These are phyloP conservation scores for Coelopa frigida DNA, from an alignment of 1,140 invertebrate genomes.

Conservation along the genomic window DNA sequence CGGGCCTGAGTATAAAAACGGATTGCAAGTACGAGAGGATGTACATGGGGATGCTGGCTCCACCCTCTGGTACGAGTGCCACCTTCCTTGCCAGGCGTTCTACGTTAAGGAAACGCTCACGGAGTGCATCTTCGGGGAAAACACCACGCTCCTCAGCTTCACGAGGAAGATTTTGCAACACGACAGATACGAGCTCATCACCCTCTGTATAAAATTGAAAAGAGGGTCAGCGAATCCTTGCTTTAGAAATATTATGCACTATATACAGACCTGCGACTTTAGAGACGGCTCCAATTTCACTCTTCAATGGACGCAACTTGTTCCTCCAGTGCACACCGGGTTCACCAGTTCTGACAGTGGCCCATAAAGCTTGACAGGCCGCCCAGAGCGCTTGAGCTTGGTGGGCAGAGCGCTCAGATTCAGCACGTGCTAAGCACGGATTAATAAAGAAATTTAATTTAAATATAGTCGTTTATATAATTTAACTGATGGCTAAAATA, in stretches of 20 bases:
- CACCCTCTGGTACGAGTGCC: constrained; percentile 74
- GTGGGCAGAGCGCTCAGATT: constrained; percentile 68
- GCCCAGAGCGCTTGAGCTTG: constrained; percentile 86
- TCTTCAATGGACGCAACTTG: constrained; percentile 65
- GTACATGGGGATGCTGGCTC: constrained; percentile 72
- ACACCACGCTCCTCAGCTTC: constrained; percentile 72
- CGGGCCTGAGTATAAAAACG: constrained; percentile 58
- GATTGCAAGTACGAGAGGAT: constrained; percentile 84
- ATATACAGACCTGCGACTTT: constrained; percentile 57
- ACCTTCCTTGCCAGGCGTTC: constrained; percentile 65
- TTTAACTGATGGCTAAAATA: neutral
- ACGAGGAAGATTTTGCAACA: constrained; percentile 69
- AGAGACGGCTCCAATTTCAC: constrained; percentile 62
- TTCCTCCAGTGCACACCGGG: constrained; percentile 48
- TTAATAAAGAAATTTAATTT: constrained; percentile 2
- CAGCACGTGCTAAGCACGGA: constrained; percentile 62
- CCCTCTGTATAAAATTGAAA: constrained; percentile 39
- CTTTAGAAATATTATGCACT: neutral
- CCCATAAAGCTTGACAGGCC: constrained; percentile 76
- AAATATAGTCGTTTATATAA: neutral
- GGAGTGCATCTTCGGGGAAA: constrained; percentile 74
- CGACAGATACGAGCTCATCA: constrained; percentile 62
- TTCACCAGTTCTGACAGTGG: constrained; percentile 61
- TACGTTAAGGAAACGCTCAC: constrained; percentile 75
- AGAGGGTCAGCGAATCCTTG: neutral